These are phyloP conservation scores for Megalops cyprinoides DNA, from an alignment of 2,797 vertebrate species.

Conservation along the genomic window DNA sequence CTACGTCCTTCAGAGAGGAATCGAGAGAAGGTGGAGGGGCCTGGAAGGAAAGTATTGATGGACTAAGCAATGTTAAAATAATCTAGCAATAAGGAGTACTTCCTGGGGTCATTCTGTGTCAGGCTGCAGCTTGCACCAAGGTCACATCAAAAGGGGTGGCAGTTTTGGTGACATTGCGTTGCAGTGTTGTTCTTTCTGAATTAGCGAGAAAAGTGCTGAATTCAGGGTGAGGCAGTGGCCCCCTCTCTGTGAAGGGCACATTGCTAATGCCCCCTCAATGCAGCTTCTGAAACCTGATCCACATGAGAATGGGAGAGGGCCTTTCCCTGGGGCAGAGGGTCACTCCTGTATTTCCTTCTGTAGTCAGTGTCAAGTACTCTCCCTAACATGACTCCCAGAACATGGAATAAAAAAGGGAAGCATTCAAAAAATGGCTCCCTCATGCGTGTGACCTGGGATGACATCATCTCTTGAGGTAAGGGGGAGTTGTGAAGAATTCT, in stretches of 20 bases:
- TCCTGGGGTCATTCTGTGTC: slow-evolving; percentile 11
- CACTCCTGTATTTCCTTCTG: slow-evolving; percentile 37
- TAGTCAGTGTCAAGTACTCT: not conserved
- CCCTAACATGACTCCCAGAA: too few relatives aligned
- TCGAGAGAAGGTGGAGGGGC: not conserved
- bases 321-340: slow-evolving; percentile 40
- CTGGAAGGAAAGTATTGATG: not conserved
- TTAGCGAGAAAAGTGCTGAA: slow-evolving; percentile 10
- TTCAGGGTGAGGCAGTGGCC: slow-evolving; percentile 35
- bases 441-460: too few relatives aligned
- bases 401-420: too few relatives aligned
- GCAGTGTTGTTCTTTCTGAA: not conserved
- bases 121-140: not conserved
- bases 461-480: too few relatives aligned
- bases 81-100: slow-evolving; percentile 10
- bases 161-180: slow-evolving; percentile 39
- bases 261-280: slow-evolving; percentile 40
- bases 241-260: slow-evolving; percentile 36
- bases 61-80: slow-evolving; percentile 9
- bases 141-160: not conserved
- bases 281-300: slow-evolving; percentile 53
- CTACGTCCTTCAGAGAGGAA: not conserved
- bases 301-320: slow-evolving; percentile 50
- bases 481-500: too few relatives aligned
- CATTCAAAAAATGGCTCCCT: too few relatives aligned